phyloP scores from a whole-genome alignment of 2,113 vertebrate species.

The Cricetomys ansorgei region DNA sequence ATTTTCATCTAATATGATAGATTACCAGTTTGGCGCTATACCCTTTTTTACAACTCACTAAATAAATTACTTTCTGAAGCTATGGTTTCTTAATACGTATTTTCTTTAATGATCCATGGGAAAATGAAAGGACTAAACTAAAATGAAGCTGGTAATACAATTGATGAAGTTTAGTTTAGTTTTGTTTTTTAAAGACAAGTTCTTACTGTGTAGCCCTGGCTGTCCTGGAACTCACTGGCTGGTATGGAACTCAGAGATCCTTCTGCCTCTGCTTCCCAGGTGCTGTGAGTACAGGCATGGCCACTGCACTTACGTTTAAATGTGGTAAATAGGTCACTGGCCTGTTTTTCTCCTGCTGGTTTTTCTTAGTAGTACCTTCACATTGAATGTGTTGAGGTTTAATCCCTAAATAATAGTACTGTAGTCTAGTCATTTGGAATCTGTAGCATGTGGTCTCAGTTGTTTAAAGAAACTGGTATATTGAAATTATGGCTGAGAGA shows the following conservation, averaged over 20 bases:
- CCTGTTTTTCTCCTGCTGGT: neutral
- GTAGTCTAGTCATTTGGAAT: slow-evolving; percentile 50
- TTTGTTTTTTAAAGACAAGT: neutral
- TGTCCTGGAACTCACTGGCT: neutral
- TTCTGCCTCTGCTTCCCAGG: neutral
- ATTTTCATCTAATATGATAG: slow-evolving; percentile 59
- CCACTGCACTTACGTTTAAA: neutral
- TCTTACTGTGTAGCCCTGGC: neutral
- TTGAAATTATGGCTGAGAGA: slow-evolving; percentile 60
- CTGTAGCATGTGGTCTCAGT: slow-evolving; percentile 18
- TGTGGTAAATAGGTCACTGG: neutral
- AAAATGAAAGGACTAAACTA: slow-evolving; percentile 33
- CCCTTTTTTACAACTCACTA: slow-evolving; percentile 2
- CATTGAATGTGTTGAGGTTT: slow-evolving; percentile 24
- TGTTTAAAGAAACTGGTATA: slow-evolving; percentile 47
- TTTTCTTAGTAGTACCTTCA: slow-evolving; percentile 38
- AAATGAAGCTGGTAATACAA: slow-evolving; percentile 61
- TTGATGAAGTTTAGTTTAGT: slow-evolving; percentile 46
- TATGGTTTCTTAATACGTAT: slow-evolving; percentile 30
- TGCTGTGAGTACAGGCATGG: neutral
- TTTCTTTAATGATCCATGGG: slow-evolving; percentile 53
- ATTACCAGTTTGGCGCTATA: slow-evolving; percentile 5
- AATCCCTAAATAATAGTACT: slow-evolving; percentile 30
- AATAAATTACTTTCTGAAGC: slow-evolving; percentile 45
- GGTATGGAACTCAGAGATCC: no score